Percentiles rank a stretch among this genome's conserved stretches.
These are phyloP conservation scores for Perizoma flavofasciatum DNA, from an alignment of 2,888 invertebrate genomes.

Conservation along the genomic window DNA sequence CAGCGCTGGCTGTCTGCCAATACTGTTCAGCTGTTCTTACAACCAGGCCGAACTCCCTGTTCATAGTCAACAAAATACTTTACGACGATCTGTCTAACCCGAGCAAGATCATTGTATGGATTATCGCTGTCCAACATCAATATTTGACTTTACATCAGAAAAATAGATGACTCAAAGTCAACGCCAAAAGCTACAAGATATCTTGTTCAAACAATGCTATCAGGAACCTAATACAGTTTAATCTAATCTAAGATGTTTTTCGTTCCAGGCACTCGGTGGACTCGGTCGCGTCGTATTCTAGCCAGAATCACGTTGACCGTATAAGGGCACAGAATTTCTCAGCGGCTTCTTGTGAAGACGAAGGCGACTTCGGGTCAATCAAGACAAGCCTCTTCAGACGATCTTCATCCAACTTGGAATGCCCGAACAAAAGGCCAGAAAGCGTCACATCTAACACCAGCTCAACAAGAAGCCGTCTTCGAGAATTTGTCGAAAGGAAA, in stretches of 20 bases:
- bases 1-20: slow-evolving; percentile 53
- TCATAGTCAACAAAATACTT: slow-evolving; percentile 31
- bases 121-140: slow-evolving; percentile 45
- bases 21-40: slow-evolving; percentile 36
- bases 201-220: slow-evolving; percentile 68
- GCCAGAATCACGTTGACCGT: slow-evolving; percentile 84
- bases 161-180: slow-evolving; percentile 55
- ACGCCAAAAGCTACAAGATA: slow-evolving; percentile 54
- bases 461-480: slow-evolving; percentile 81
- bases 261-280: slow-evolving; percentile 83
- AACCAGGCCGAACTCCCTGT: slow-evolving; percentile 39
- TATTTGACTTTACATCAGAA: slow-evolving; percentile 55
- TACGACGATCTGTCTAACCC: slow-evolving; percentile 31
- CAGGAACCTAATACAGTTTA: slow-evolving; percentile 55
- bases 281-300: slow-evolving; percentile 85
- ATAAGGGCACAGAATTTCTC: slow-evolving; percentile 82
- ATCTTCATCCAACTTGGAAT: slow-evolving; percentile 77
- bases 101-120: slow-evolving; percentile 28
- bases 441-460: slow-evolving; percentile 78
- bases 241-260: slow-evolving; percentile 70
- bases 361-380: slow-evolving; percentile 78
- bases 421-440: slow-evolving; percentile 72
- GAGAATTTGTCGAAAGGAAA: slow-evolving; percentile 81
- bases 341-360: slow-evolving; percentile 83
- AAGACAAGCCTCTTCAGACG: slow-evolving; percentile 80